Conservation (phyloP, 30 jellyfish, hydroid and myxozoan species). For the Cassiopea xamachana region DNA sequence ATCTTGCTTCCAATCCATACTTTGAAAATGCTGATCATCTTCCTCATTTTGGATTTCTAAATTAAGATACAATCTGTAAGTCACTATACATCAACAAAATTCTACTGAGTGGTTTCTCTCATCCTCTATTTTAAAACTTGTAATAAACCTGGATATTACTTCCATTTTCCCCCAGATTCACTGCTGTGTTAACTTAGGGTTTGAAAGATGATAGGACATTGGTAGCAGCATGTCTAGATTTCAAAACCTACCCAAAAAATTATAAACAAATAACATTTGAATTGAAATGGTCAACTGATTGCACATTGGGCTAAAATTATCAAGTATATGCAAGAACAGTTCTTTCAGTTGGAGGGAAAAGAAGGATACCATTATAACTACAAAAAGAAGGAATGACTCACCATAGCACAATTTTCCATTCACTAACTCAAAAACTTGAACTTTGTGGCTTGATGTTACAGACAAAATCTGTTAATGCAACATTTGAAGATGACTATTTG, state of each 20-base stretch:
- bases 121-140: no score
- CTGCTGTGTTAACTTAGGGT: no score
- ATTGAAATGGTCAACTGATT: no score
- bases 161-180: no score
- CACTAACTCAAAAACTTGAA: slow-evolving; percentile 45
- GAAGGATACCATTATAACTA: background rate
- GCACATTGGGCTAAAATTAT: no score
- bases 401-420: slow-evolving; percentile 30
- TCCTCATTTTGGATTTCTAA: slow-evolving; percentile 62
- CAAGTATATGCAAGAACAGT: no score
- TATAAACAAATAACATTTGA: no score
- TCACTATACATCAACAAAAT: background rate
- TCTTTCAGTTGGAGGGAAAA: background rate
- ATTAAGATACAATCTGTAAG: background rate
- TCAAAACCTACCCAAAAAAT: no score
- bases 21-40: slow-evolving; percentile 70
- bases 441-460: slow-evolving; percentile 44
- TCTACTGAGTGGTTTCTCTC: no score
- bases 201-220: no score
- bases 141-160: no score
- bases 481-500: background rate
- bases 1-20: slow-evolving; percentile 87
- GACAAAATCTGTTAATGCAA: slow-evolving; percentile 43
- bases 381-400: background rate
- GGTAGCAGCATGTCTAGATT: no score